Percentiles rank a stretch among this genome's conserved stretches.
Evolutionary conservation across 1,140 invertebrate genomes (phyloP).

Genomic region (Notospermus geniculatus): DNA sequence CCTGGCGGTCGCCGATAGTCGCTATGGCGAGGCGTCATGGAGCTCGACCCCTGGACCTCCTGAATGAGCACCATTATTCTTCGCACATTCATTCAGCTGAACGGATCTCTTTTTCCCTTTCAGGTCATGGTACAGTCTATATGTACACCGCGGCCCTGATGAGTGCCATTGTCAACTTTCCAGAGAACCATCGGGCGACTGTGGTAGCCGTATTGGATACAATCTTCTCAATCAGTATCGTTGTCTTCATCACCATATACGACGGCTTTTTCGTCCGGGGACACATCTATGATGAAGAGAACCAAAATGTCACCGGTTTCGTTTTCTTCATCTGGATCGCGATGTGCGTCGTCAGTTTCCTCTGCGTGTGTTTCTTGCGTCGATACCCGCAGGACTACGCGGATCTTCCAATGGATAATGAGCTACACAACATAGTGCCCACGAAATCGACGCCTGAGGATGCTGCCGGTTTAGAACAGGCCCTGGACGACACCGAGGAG

Average conservation of each 20-base stretch:
- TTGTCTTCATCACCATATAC: conserved; percentile 4
- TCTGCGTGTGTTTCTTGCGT: no score
- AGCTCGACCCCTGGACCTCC: no score
- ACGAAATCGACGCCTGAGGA: no score
- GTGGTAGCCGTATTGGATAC: conserved; percentile 3
- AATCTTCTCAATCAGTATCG: not conserved
- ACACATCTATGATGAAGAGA: conserved; percentile 1
- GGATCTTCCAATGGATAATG: no score
- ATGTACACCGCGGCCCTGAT: conserved; percentile 1
- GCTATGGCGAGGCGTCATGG: no score
- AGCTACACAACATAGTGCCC: no score
- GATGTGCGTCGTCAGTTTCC: not conserved
- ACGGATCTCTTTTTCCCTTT: not conserved
- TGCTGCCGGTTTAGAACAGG: no score
- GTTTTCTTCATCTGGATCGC: not conserved
- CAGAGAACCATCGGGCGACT: not conserved
- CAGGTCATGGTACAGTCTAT: not conserved
- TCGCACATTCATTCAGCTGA: no score
- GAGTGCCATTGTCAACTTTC: not conserved
- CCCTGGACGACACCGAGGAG: no score
- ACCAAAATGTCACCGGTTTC: not conserved
- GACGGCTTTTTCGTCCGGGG: not conserved
- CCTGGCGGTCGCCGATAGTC: no score
- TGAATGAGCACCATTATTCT: no score
- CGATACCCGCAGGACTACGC: no score